Base-by-base conservation (phyloP, 1,140 invertebrate genomes). In the Aphelenchoides fujianensis region DNA sequence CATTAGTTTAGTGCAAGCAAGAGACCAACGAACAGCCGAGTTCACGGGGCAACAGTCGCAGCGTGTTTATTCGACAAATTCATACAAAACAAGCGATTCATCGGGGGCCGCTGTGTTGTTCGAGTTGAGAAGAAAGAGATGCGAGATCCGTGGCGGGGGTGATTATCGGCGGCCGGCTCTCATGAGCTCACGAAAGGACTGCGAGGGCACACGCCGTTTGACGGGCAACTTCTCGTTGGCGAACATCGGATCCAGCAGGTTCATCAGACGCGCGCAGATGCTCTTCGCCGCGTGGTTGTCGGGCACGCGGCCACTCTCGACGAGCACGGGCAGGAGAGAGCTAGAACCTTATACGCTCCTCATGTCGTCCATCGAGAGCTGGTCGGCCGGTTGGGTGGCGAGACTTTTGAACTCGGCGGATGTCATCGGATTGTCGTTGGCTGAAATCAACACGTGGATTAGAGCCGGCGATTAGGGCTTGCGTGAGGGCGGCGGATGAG, bases 201-300 rank as follows among this genome's bases (percentile, higher is more conserved):
- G 19, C 28, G 19, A 59, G 5, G n/a, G n/a, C n/a, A 59, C 34
- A 30, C 7, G 55, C 28, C 55, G 55, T 59, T 59, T 59, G 34
- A 59, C 23, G 28, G 23, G 55, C 5, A 59, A 7, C 55, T 66
- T 66, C 28, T 61, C 37, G 23, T 72, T 52, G n/a, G 63, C 48
- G 59, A 72, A 72, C 70, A 72, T 72, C 32, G 70, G 70, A 52
- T 72, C 62, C 35, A 72, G 59, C 68, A 72, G 54, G 12, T 72
- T 69, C 68, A 72, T 61, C 34, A 72, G 41, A 37, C 71, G 68
- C 19, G 53, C 32, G 59, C 70, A 72, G 28, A 72, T 68, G 12
- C 30, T 34, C 57, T 69, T 68, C 16, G 62, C 68, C 31, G 68
- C 31, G 23, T 70, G 32, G 28, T 70, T 70, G 3, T 70, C 48